Evolutionary conservation across 2,888 invertebrate species (phyloP).

Genomic region (Aromia moschata): DNA sequence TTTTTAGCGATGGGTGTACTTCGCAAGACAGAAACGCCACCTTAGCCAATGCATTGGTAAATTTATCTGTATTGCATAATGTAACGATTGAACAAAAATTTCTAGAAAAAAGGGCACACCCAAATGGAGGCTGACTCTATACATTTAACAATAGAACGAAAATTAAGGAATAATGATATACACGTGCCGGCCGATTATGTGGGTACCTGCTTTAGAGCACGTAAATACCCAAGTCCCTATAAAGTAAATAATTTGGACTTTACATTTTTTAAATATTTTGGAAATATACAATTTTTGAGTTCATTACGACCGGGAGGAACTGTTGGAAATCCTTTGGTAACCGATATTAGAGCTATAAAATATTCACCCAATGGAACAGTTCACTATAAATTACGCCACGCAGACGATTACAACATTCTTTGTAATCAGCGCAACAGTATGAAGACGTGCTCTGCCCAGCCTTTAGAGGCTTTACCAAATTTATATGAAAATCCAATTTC

Average conservation of each 20-base stretch:
- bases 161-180: not conserved
- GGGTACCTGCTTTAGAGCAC: not conserved
- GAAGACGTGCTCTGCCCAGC: too few relatives aligned
- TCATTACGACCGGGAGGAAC: slow-evolving; percentile 1
- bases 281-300: slow-evolving; percentile 1
- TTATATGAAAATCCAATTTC: too few relatives aligned
- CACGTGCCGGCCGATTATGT: not conserved
- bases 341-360: slow-evolving; percentile 2
- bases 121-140: slow-evolving; percentile 19
- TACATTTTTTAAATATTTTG: not conserved
- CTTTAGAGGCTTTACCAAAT: too few relatives aligned
- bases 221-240: slow-evolving; percentile 2
- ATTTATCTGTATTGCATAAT: slow-evolving; percentile 9
- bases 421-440: too few relatives aligned
- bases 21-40: slow-evolving; percentile 29
- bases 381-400: too few relatives aligned
- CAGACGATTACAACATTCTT: too few relatives aligned
- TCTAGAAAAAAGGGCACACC: slow-evolving; percentile 30
- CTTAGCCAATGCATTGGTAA: slow-evolving; percentile 30
- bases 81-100: slow-evolving; percentile 31
- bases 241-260: not conserved
- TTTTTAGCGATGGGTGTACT: slow-evolving; percentile 23
- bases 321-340: not conserved
- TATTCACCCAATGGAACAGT: not conserved
- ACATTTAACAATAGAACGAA: not conserved